phyloP scores from a whole-genome alignment of 1,140 invertebrate species.

The Drosophila orena region DNA sequence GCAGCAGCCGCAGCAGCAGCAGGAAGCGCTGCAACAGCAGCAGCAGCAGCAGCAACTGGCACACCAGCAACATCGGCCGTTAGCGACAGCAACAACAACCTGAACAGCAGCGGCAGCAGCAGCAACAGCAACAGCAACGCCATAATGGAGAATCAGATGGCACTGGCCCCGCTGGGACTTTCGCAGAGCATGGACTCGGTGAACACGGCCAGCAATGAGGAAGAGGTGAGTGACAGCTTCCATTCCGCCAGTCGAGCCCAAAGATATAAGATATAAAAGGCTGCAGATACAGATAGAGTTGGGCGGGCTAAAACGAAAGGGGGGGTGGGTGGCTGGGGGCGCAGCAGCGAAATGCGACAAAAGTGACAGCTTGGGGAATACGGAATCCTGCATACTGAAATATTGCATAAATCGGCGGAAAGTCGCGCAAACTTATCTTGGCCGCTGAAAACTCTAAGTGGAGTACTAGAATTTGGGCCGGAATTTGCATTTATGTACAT shows the following conservation, averaged over 20 bases:
- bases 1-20: constrained; percentile 1
- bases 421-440: constrained; percentile 20
- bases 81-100: constrained; percentile 64
- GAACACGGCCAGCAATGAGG: constrained; percentile 95
- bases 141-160: constrained; percentile 85
- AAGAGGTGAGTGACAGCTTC: constrained; percentile 90
- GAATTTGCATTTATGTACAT: constrained; percentile 44
- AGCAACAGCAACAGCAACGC: constrained; percentile 56
- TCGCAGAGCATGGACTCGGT: constrained; percentile 96
- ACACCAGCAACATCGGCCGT: constrained; percentile 53
- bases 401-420: constrained; percentile 17
- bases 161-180: constrained; percentile 85
- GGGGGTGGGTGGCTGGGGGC: background rate
- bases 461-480: constrained; percentile 38
- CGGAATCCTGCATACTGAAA: constrained; percentile 37
- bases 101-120: constrained; percentile 47
- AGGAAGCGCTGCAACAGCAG: background rate
- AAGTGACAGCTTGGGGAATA: constrained; percentile 50
- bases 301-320: constrained; percentile 18
- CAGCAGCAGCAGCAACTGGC: constrained; percentile 44
- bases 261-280: constrained; percentile 1
- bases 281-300: background rate
- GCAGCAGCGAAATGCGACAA: constrained; percentile 43
- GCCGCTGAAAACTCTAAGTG: constrained; percentile 25
- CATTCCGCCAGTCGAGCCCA: background rate